Percentiles rank a stretch among this genome's conserved stretches.
phyloP scores from a whole-genome alignment of 2,888 invertebrate genomes.

The Leucoma salicis region DNA sequence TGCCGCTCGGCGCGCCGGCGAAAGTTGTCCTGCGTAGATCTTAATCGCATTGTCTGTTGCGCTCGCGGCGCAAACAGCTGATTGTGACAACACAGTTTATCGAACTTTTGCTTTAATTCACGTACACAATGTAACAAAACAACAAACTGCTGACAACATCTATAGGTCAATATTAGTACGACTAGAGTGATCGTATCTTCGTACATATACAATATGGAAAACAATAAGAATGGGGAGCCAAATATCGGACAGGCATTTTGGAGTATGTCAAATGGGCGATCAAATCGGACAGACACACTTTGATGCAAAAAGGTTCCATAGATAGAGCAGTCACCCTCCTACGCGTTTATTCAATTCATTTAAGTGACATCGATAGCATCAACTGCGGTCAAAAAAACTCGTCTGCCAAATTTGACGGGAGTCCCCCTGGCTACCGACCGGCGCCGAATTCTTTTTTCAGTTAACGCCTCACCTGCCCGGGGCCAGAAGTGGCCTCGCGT shows the following conservation, averaged over 20 bases:
- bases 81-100: conserved; percentile 72
- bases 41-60: conserved; percentile 83
- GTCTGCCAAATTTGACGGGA: conserved; percentile 68
- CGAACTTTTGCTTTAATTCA: conserved; percentile 65
- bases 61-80: conserved; percentile 79
- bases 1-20: conserved; percentile 81
- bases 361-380: conserved; percentile 80
- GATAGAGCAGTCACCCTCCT: conserved; percentile 57
- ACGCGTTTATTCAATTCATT: conserved; percentile 78
- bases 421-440: conserved; percentile 46
- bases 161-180: conserved; percentile 24
- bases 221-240: conserved; percentile 22
- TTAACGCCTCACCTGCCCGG: conserved; percentile 69
- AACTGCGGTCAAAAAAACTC: conserved; percentile 73
- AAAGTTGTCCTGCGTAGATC: conserved; percentile 83
- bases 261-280: conserved; percentile 36
- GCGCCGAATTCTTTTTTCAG: conserved; percentile 64
- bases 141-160: conserved; percentile 28
- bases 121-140: conserved; percentile 38
- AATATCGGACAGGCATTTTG: conserved; percentile 34
- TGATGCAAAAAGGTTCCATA: conserved; percentile 40
- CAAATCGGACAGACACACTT: conserved; percentile 35
- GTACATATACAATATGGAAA: conserved; percentile 23
- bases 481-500: conserved; percentile 58
- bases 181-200: conserved; percentile 12